These are phyloP conservation scores for Microcebus jonahi DNA, from an alignment of 2,113 vertebrate species.

Conservation along the genomic window DNA sequence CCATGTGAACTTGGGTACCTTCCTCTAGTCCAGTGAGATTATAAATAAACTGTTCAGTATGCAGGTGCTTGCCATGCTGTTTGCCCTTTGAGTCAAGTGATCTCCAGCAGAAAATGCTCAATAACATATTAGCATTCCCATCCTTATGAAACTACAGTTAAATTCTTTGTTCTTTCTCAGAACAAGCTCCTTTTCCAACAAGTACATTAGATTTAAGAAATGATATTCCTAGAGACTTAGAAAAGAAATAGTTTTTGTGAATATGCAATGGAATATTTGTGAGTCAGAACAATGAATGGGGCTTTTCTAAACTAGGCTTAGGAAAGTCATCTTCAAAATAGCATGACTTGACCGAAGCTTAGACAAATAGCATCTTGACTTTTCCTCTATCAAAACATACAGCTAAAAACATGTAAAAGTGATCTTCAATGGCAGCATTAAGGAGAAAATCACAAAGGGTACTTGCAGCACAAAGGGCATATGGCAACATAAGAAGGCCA, in stretches of 20 bases:
- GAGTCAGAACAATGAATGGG: background rate
- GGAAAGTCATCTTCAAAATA: background rate
- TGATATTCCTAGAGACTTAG: background rate
- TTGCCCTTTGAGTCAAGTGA: background rate
- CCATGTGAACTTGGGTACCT: background rate
- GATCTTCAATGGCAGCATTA: background rate
- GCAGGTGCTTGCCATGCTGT: background rate
- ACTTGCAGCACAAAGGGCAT: background rate
- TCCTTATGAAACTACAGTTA: background rate
- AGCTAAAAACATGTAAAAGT: background rate
- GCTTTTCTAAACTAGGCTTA: background rate
- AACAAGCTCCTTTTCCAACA: background rate
- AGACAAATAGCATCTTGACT: background rate
- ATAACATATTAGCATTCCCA: background rate
- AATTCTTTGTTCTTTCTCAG: background rate
- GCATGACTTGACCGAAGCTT: background rate
- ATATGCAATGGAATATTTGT: background rate
- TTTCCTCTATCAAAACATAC: background rate
- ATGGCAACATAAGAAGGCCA: background rate
- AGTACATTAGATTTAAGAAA: background rate
- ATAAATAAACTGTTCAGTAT: background rate
- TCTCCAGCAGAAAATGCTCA: background rate
- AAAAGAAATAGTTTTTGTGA: conserved; percentile 23
- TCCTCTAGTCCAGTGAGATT: background rate
- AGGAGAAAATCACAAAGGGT: background rate